phyloP scores from a whole-genome alignment of 2,797 vertebrate genomes.

The Sternarchorhynchus goeldii region DNA sequence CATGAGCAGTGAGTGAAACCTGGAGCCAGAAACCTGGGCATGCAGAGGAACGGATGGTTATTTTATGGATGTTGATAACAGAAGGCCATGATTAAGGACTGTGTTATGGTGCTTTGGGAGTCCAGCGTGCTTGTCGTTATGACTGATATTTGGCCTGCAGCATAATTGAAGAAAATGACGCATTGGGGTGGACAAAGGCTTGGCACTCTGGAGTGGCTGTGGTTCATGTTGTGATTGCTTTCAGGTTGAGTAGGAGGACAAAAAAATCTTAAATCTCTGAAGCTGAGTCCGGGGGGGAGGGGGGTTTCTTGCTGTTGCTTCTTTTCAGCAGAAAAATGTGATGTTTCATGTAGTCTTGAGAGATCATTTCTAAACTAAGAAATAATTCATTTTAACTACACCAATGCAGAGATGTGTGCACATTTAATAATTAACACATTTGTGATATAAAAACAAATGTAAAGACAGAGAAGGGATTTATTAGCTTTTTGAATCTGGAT shows the following conservation, averaged over 20 bases:
- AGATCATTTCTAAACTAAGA: background rate
- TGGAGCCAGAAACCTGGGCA: slow-evolving; percentile 10
- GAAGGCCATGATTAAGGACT: slow-evolving; percentile 28
- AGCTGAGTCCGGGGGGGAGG: slow-evolving; percentile 18
- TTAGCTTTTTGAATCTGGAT: background rate
- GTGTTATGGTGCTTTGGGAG: slow-evolving; percentile 31
- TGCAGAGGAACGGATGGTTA: slow-evolving; percentile 22
- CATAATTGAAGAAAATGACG: slow-evolving; percentile 42
- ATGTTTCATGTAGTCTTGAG: background rate
- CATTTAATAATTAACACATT: too few species aligned
- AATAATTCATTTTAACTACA: too few species aligned
- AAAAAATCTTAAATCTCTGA: slow-evolving; percentile 40
- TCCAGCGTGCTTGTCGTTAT: slow-evolving; percentile 16
- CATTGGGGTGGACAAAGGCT: slow-evolving; percentile 35
- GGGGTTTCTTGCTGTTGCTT: background rate
- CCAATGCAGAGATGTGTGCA: too few species aligned
- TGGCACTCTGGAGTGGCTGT: background rate
- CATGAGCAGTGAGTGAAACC: slow-evolving; percentile 17
- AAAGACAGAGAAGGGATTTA: background rate
- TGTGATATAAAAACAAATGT: too few species aligned
- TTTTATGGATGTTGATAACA: slow-evolving; percentile 36
- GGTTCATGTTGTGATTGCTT: slow-evolving; percentile 34
- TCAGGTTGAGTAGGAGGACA: slow-evolving; percentile 38
- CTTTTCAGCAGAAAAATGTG: too few species aligned
- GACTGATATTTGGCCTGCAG: slow-evolving; percentile 47